These are phyloP conservation scores for Etheostoma nigrum DNA, from an alignment of 2,797 vertebrate species.

Conservation along the genomic window DNA sequence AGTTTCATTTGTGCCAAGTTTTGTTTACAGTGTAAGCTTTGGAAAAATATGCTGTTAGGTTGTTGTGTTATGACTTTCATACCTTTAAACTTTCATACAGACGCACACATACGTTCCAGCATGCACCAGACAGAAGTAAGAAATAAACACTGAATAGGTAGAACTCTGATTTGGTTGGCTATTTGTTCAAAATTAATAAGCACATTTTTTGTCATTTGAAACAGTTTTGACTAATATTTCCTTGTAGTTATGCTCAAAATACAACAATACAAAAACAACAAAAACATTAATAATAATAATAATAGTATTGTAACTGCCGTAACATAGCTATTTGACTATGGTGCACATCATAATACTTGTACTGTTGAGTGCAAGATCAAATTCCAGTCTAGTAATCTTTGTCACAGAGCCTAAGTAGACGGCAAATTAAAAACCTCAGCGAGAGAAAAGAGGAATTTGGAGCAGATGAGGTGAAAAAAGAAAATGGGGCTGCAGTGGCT, in stretches of 20 bases:
- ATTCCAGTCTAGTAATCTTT: conserved; percentile 59
- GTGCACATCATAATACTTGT: conserved; percentile 6
- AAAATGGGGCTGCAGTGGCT: conserved; percentile 68
- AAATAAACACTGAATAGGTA: conserved; percentile 1
- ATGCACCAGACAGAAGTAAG: conserved; percentile 4
- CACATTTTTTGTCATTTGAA: neutral
- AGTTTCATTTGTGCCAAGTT: conserved; percentile 1
- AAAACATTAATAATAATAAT: neutral
- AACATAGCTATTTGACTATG: conserved; percentile 14
- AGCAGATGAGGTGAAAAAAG: conserved; percentile 77
- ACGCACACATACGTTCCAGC: neutral
- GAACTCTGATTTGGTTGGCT: neutral
- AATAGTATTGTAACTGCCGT: neutral
- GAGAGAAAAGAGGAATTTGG: conserved; percentile 67
- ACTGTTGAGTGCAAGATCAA: conserved; percentile 37
- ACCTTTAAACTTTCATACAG: neutral
- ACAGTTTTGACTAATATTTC: neutral
- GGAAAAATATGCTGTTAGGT: conserved; percentile 21
- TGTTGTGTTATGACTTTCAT: neutral
- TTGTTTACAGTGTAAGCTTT: conserved; percentile 11
- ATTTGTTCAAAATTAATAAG: neutral
- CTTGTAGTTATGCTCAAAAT: neutral
- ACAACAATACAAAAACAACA: too few species aligned
- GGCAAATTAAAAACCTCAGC: conserved; percentile 61
- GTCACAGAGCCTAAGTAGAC: conserved; percentile 61